Base-by-base conservation (phyloP, 2,113 vertebrate genomes). In the Picathartes gymnocephalus region DNA sequence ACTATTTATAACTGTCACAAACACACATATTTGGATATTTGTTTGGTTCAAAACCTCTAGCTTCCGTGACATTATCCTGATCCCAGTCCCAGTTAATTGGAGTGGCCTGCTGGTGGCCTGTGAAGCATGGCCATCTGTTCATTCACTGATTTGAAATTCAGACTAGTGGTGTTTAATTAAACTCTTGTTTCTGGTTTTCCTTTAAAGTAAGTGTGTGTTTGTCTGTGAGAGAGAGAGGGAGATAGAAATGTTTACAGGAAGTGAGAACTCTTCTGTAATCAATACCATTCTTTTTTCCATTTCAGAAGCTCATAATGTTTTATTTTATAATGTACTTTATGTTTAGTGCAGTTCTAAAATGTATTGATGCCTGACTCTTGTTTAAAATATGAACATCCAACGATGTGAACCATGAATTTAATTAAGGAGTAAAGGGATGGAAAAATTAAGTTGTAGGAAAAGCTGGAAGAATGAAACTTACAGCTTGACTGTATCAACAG, bases 211-310 rank as follows among this genome's bases (percentile, higher is more conserved):
- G 13, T 74, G 27, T 47, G 47, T 33, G 44, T 20, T 64, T 73
- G 80, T 54, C 81, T 58, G 85, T 27, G 81, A 50, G 61, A 56
- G 81, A 56, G 81, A 39, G 86, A 30, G 77, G 7, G 66, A 94
- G 91, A 94, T 65, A 88, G 81, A 94, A 92, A 89, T 92, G 88
- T 94, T 93, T 90, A 90, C 92, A 94, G 96, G 97, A 97, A 96
- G 91, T 81, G 76, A 92, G 92, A 92, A 82, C 81, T 56, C 81
- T 78, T 92, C 71, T 73, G 66, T 97, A 95, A 95, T 96, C 93
- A 94, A 88, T 95, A 80, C 84, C 95, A 94, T 88, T 93, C 92
- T 79, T 94, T 95, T 95, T 95, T 96, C 93, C 92, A 86, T 92
- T 97, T 95, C 93, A 91, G 93, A 95, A 97, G 93, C 83, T 89